Base-by-base conservation (phyloP, 2,113 vertebrate species). In the Anhinga anhinga region DNA sequence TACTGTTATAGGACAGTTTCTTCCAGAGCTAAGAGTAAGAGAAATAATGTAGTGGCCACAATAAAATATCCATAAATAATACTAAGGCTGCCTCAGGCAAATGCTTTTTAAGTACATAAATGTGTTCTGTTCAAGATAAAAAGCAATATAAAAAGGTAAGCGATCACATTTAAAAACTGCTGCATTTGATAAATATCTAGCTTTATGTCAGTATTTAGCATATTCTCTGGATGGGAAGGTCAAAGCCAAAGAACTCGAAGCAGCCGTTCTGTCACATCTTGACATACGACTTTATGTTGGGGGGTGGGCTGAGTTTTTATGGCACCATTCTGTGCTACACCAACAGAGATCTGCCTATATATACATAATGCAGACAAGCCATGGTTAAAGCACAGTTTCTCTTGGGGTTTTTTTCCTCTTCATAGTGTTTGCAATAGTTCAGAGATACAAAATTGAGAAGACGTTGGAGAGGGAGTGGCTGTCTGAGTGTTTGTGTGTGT, bases 21-120 rank as follows among this genome's bases (percentile, higher is more conserved):
- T 86, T 82, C 12, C 29, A 63, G 42, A 88, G 38, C 67, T 84
- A 30, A 65, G 20, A 65, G 29, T 87, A 72, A 76, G 32, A 72
- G 36, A 69, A 94, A 86, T 63, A 90, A 90, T 47, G 7, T 73
- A 95, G n/a, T 50, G 78, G 12, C 36, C 18, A 50, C 62, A 82
- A 62, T 73, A 87, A 95, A 89, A 77, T 90, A 86, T 12, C 85
- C 26, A 49, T 95, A 87, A 92, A 87, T 79, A 94, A 79, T 85
- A 52, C 16, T 85, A 87, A 34, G 32, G 19, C 53, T 93, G 58
- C 91, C 45, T 66, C 62, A 93, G 53, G 53, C 73, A 91, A 91
- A 61, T 89, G 49, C n/a, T 69, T 72, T 78, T 79, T 34, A 73
- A 89, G 70, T 73, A 42, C 59, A 91, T 79, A 91, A 87, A 73